Conservation (phyloP, 2,797 vertebrate species). For the Cossypha niveicapilla region DNA sequence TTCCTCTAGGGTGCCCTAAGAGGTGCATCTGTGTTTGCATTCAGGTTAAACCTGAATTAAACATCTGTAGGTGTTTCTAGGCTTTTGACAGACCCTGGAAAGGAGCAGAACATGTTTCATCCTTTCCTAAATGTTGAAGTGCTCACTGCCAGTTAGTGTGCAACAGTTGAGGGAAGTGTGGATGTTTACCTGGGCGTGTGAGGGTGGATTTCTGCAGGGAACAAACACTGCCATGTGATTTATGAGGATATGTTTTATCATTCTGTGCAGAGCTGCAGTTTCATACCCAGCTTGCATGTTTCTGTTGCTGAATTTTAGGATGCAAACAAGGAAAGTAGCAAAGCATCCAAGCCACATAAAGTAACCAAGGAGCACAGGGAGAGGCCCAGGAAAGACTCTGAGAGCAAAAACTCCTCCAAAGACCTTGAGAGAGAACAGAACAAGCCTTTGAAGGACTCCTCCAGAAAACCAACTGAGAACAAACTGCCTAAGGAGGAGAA, state of each 20-base stretch:
- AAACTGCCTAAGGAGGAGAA: constrained; percentile 93
- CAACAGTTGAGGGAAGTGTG: neutral
- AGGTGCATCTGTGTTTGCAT: neutral
- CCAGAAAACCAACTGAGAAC: constrained; percentile 87
- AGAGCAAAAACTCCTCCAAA: constrained; percentile 89
- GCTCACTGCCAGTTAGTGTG: neutral
- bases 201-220: neutral
- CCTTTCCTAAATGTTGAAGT: neutral
- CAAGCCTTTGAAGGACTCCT: constrained; percentile 81
- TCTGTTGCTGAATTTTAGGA: constrained; percentile 74
- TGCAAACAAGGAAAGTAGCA: constrained; percentile 81
- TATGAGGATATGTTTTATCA: neutral
- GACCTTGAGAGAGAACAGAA: constrained; percentile 84
- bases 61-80: neutral
- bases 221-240: neutral
- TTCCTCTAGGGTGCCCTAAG: neutral
- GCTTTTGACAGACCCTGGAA: neutral
- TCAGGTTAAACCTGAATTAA: neutral
- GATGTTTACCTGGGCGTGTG: neutral
- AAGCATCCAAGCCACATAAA: constrained; percentile 92
- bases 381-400: constrained; percentile 92
- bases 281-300: neutral
- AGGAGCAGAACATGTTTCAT: neutral
- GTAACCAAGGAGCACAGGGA: constrained; percentile 94
- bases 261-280: neutral